phyloP scores from a whole-genome alignment of 2,113 vertebrate genomes.

The Atractosteus spatula region DNA sequence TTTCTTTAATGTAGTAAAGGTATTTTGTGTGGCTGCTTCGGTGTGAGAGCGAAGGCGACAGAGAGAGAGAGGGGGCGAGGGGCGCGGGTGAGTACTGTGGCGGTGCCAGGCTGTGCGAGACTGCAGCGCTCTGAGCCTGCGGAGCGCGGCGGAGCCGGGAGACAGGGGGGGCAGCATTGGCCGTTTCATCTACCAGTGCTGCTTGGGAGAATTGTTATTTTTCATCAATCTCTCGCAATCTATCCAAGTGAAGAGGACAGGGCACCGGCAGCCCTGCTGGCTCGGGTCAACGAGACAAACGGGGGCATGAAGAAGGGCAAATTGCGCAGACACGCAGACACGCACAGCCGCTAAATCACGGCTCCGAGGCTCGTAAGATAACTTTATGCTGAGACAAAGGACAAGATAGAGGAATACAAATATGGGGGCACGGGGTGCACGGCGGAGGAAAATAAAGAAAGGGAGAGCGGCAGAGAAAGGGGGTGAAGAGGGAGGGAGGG shows the following conservation, averaged over 20 bases:
- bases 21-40: no score
- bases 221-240: conserved; percentile 77
- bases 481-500: conserved; percentile 53
- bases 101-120: conserved; percentile 11
- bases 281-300: conserved; percentile 70
- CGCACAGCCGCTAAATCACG: conserved; percentile 51
- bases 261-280: conserved; percentile 67
- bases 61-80: background rate
- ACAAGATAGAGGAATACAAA: conserved; percentile 23
- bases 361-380: conserved; percentile 36
- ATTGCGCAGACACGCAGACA: conserved; percentile 62
- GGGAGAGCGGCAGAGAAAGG: conserved; percentile 16
- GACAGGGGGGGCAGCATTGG: conserved; percentile 46
- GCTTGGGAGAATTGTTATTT: conserved; percentile 73
- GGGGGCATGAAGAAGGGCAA: conserved; percentile 61
- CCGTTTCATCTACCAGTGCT: conserved; percentile 27
- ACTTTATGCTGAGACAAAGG: conserved; percentile 27
- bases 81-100: background rate
- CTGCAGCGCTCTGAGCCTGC: background rate
- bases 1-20: background rate
- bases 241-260: conserved; percentile 75
- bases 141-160: conserved; percentile 33
- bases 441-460: conserved; percentile 9
- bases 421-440: conserved; percentile 19
- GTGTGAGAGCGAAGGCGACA: background rate